phyloP scores from a whole-genome alignment of 1,140 invertebrate species.

The Planococcus citri region DNA sequence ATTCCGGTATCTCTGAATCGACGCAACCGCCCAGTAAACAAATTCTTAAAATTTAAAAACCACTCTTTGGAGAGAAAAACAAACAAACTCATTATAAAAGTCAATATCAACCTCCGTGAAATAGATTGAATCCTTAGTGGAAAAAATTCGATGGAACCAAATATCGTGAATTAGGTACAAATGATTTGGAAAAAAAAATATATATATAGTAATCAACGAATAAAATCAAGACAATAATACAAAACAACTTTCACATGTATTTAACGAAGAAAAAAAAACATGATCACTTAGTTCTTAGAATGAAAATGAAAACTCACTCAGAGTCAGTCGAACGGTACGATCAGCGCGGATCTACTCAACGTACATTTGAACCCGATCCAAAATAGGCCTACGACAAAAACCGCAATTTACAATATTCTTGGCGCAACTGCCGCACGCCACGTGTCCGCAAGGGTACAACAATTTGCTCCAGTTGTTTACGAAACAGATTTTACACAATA shows the following conservation, averaged over 20 bases:
- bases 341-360: neutral
- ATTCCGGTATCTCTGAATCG: too few relatives aligned
- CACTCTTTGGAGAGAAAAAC: neutral
- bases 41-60: neutral
- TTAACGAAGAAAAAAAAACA: too few relatives aligned
- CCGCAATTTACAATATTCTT: conserved; percentile 63
- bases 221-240: too few relatives aligned
- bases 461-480: conserved; percentile 67
- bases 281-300: too few relatives aligned
- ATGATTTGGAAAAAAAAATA: too few relatives aligned
- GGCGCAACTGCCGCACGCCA: conserved; percentile 73
- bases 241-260: too few relatives aligned
- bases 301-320: too few relatives aligned
- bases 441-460: conserved; percentile 79
- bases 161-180: too few relatives aligned
- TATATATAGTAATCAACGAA: too few relatives aligned
- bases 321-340: neutral
- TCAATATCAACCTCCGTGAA: too few relatives aligned
- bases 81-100: neutral
- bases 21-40: neutral
- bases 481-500: conserved; percentile 57
- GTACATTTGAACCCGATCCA: neutral
- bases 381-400: conserved; percentile 52
- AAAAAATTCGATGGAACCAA: too few relatives aligned
- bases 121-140: too few relatives aligned